phyloP scores from a whole-genome alignment of 1,140 invertebrate genomes.

The Sesamia nonagrioides region DNA sequence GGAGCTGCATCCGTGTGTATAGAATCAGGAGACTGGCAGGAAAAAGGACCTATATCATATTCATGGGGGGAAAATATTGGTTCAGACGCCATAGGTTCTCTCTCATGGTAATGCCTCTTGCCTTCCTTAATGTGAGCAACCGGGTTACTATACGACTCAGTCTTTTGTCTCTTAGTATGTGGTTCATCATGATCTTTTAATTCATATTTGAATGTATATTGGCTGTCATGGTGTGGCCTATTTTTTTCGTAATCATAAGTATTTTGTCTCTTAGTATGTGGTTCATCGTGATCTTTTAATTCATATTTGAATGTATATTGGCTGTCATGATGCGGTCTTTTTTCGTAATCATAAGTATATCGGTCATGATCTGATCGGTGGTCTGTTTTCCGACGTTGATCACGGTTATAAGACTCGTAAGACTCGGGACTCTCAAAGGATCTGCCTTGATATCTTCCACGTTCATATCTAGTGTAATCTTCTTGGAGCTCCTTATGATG shows the following conservation, averaged over 20 bases:
- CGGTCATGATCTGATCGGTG: conserved; percentile 50
- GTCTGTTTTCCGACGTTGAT: conserved; percentile 60
- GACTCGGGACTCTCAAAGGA: conserved; percentile 60
- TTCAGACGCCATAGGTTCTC: background rate
- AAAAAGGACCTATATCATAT: conserved; percentile 17
- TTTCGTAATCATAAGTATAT: conserved; percentile 55
- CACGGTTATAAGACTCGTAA: conserved; percentile 56
- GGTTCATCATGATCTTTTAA: conserved; percentile 62
- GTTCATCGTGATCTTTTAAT: conserved; percentile 61
- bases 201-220: conserved; percentile 62
- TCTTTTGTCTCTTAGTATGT: conserved; percentile 60
- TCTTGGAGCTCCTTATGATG: conserved; percentile 51
- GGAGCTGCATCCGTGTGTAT: conserved; percentile 52
- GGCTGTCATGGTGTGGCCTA: conserved; percentile 51
- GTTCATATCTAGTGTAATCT: conserved; percentile 52
- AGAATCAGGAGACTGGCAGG: conserved; percentile 55
- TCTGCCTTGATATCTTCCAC: conserved; percentile 50
- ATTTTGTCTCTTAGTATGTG: conserved; percentile 61
- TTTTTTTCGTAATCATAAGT: conserved; percentile 57
- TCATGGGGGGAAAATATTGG: conserved; percentile 29
- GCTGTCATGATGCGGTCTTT: conserved; percentile 51
- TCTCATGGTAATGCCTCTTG: conserved; percentile 13
- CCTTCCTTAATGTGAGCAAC: conserved; percentile 43
- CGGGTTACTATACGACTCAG: conserved; percentile 50
- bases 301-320: conserved; percentile 62